A percentile compares a stretch with the other conserved stretches of the same genome.
These are phyloP conservation scores for Andrena trimmerana DNA, from an alignment of 2,888 invertebrate genomes.

Conservation along the genomic window DNA sequence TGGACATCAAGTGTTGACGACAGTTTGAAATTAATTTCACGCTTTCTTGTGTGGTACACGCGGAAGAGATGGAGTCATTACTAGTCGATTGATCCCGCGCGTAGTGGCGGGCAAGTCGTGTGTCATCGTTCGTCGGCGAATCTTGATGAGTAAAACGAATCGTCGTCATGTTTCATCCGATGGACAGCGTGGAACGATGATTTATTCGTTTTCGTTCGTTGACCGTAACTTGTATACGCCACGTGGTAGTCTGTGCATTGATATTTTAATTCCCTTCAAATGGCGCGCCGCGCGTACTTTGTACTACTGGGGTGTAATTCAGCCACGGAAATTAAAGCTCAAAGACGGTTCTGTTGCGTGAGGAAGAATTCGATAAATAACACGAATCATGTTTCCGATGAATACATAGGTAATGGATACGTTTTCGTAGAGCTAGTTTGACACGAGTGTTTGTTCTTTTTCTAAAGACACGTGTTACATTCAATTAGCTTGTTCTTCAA, in stretches of 20 bases:
- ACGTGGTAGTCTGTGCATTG: neutral
- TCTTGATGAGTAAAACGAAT: conserved; percentile 49
- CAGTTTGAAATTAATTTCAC: conserved; percentile 52
- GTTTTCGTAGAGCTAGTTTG: neutral
- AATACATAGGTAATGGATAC: neutral
- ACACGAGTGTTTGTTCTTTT: neutral
- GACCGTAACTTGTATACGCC: conserved; percentile 2
- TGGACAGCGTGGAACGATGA: neutral
- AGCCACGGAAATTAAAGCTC: neutral
- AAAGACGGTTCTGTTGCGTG: too few species aligned
- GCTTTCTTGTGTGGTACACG: conserved; percentile 63
- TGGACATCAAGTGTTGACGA: conserved; percentile 36
- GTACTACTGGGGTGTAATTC: neutral
- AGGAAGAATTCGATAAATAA: too few species aligned
- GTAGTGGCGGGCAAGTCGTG: conserved; percentile 37
- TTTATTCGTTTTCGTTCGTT: conserved; percentile 9
- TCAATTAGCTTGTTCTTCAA: neutral
- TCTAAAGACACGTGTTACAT: neutral
- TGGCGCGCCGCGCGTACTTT: neutral
- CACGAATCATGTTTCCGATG: neutral
- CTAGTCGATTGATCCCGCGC: conserved; percentile 43
- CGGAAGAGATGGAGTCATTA: conserved; percentile 61
- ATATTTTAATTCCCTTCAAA: conserved; percentile 6
- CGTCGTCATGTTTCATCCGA: conserved; percentile 10
- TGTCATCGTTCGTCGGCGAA: conserved; percentile 53